Conservation (phyloP, 2,113 vertebrate species). For the Labrus mixtus region DNA sequence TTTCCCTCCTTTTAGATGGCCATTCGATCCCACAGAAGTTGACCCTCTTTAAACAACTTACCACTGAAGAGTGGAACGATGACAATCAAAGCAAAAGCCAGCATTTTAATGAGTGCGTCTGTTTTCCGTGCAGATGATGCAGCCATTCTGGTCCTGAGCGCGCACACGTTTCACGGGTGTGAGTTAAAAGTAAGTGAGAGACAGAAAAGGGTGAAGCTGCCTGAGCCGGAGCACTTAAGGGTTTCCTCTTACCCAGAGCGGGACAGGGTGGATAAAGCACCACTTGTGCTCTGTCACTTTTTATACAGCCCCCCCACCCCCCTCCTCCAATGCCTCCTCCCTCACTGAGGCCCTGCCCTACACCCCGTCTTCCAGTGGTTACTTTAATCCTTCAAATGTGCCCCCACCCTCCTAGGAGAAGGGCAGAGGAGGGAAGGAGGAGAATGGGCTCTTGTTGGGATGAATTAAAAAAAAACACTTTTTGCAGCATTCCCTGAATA, state of each 20-base stretch:
- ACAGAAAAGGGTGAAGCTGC: conserved; percentile 34
- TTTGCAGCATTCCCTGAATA: conserved; percentile 44
- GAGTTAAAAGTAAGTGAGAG: conserved; percentile 25
- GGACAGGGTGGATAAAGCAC: conserved; percentile 80
- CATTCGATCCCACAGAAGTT: conserved; percentile 31
- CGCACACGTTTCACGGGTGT: conserved; percentile 47
- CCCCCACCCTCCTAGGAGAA: conserved; percentile 53
- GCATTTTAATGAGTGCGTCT: conserved; percentile 20
- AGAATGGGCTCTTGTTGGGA: conserved; percentile 45
- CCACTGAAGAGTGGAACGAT: conserved; percentile 48
- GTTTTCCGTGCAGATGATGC: conserved; percentile 60
- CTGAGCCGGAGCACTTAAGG: conserved; percentile 59
- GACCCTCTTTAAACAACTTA: conserved; percentile 46
- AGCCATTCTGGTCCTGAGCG: conserved; percentile 71
- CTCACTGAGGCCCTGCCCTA: conserved; percentile 68
- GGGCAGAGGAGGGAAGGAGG: conserved; percentile 48
- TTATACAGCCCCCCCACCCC: conserved; percentile 71
- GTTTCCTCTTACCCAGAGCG: conserved; percentile 76
- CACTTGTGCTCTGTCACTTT: conserved; percentile 78
- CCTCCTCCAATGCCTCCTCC: conserved; percentile 23
- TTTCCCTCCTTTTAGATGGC: neutral
- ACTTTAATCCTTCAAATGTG: conserved; percentile 71
- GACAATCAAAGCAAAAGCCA: conserved; percentile 57
- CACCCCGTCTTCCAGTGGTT: conserved; percentile 68
- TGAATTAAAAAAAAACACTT: conserved; percentile 4